Percentiles rank a stretch among this genome's conserved stretches.
Conservation (phyloP, 2,888 invertebrate species). For the Eupeodes luniger region DNA sequence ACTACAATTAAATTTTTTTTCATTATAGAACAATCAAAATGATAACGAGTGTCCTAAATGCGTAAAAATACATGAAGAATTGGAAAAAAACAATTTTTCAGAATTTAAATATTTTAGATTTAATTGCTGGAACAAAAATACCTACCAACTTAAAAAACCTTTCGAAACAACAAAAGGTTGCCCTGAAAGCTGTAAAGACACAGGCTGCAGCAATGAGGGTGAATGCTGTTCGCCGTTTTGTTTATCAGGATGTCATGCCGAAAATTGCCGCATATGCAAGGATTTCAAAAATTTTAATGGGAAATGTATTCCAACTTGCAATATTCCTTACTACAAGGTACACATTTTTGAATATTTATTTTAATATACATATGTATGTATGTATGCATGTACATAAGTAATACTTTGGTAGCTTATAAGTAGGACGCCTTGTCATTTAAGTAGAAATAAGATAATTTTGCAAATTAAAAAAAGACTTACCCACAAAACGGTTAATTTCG, state of each 20-base stretch:
- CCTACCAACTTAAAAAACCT: slow-evolving; percentile 74
- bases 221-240: slow-evolving; percentile 93
- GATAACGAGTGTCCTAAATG: slow-evolving; percentile 88
- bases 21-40: slow-evolving; percentile 86
- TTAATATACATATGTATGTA: not conserved
- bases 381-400: not conserved
- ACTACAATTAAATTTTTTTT: not conserved
- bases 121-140: slow-evolving; percentile 91
- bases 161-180: slow-evolving; percentile 82
- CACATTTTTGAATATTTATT: not conserved
- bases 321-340: slow-evolving; percentile 63
- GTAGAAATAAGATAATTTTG: too few relatives aligned
- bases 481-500: too few relatives aligned
- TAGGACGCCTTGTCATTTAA: too few relatives aligned
- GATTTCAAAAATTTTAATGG: slow-evolving; percentile 79
- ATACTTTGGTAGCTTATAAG: too few relatives aligned
- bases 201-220: slow-evolving; percentile 84
- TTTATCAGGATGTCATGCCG: slow-evolving; percentile 91
- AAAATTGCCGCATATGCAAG: slow-evolving; percentile 84
- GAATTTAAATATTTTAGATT: slow-evolving; percentile 61
- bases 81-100: slow-evolving; percentile 37
- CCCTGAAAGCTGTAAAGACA: slow-evolving; percentile 84
- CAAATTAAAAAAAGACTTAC: too few relatives aligned
- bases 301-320: slow-evolving; percentile 78
- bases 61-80: slow-evolving; percentile 83